phyloP scores from a whole-genome alignment of 2,113 vertebrate genomes.

The Opisthocomus hoazin region DNA sequence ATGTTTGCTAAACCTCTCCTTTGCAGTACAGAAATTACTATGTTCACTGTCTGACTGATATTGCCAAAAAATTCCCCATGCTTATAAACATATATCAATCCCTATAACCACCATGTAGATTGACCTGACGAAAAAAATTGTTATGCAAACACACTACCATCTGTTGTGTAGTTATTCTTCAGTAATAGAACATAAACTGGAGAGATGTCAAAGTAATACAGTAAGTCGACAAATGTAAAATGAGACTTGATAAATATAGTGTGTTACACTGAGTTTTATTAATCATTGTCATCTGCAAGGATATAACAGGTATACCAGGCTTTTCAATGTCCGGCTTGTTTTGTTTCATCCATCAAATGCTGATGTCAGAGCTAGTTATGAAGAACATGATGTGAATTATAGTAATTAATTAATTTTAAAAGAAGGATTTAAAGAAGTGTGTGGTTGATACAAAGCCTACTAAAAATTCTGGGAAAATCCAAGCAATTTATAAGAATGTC shows the following conservation, averaged over 20 bases:
- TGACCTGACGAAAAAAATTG: conserved; percentile 54
- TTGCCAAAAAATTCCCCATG: neutral
- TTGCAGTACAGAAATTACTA: neutral
- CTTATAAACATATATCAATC: neutral
- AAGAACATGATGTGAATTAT: neutral
- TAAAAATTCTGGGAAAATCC: neutral
- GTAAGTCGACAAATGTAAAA: conserved; percentile 45
- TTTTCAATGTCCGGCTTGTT: neutral
- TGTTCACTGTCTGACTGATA: neutral
- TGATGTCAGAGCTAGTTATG: neutral
- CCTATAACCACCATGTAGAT: conserved; percentile 9
- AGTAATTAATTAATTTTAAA: neutral
- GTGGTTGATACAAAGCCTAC: neutral
- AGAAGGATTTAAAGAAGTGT: neutral
- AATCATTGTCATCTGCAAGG: neutral
- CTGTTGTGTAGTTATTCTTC: conserved; percentile 57
- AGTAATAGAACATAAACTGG: conserved; percentile 60
- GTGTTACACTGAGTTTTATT: neutral
- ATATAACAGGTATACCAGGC: neutral
- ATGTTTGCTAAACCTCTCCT: neutral
- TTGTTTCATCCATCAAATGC: neutral
- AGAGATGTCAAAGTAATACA: conserved; percentile 62
- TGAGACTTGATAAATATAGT: conserved; percentile 47
- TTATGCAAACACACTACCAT: conserved; percentile 61
- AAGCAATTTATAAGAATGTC: neutral